Base-by-base conservation (phyloP, 2,113 vertebrate genomes). In the Otocyon megalotis region DNA sequence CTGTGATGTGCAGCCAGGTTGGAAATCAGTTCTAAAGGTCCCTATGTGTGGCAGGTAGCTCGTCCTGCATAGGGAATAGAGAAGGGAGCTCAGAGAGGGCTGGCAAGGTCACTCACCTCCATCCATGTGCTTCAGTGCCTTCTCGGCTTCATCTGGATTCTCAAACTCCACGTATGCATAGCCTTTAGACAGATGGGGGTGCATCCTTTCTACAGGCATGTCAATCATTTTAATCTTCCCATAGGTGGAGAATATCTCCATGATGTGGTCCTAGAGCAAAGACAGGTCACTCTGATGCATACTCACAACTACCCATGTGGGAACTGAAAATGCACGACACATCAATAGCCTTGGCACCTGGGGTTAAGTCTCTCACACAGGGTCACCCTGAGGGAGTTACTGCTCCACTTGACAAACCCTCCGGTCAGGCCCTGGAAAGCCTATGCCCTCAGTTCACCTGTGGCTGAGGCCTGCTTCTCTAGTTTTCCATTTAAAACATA, bases 141-240 rank as follows among this genome's bases (percentile, higher is more conserved):
- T 99, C 97, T 99, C 99, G 0, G 99, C 99, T 95, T 99, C 99
- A 14, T 99, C 99, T 0, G 99, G 97, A 4, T 98, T 99, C 97
- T 99, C 99, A 95, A 99, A 99, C 98, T 99, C 99, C 81, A 99
- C 99, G 0, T 99, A 99, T 5, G 99, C 99, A 2, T 99, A 99
- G 81, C 99, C 99, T 94, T 99, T 99, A 5, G 99, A 99, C 24
- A 99, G 99, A 86, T 99, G 99, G 9, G 99, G 99, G 93, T 99
- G 99, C 91, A 99, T 96, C 56, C 99, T 99, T 97, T 99, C 99
- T 16, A 99, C 98, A 5, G 99, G 99, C 99, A 99, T 99, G 95
- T 99, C 99, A 22, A 99, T 99, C 99, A 99, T 99, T 98, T 99
- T 99, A 94, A 99, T 99, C 98, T 99, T 99, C 76, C 99, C 99